These are phyloP conservation scores for Podarcis lilfordi DNA, from an alignment of 2,797 vertebrate genomes.

Conservation along the genomic window DNA sequence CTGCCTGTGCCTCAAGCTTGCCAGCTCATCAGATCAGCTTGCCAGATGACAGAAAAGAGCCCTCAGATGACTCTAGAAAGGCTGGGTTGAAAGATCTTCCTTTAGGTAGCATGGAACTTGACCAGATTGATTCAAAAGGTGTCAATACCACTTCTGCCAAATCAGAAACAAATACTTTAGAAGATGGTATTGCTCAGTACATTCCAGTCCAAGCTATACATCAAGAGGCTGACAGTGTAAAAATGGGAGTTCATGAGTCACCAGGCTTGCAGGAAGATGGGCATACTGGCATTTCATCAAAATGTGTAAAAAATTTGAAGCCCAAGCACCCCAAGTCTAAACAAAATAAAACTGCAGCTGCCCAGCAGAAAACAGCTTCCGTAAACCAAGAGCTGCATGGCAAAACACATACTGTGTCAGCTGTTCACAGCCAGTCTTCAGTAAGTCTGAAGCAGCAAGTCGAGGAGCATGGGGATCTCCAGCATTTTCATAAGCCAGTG, in stretches of 20 bases:
- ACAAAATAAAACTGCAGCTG: constrained; percentile 60
- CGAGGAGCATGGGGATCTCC: constrained; percentile 75
- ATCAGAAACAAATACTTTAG: constrained; percentile 60
- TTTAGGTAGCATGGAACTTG: constrained; percentile 57
- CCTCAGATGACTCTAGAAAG: constrained; percentile 46
- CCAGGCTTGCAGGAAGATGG: constrained; percentile 62
- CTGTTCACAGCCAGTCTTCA: constrained; percentile 67
- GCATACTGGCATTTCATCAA: constrained; percentile 55
- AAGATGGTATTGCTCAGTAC: constrained; percentile 57
- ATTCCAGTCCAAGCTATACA: constrained; percentile 55
- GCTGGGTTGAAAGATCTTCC: constrained; percentile 37
- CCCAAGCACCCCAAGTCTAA: constrained; percentile 71
- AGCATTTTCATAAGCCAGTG: constrained; percentile 72
- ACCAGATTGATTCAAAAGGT: constrained; percentile 61
- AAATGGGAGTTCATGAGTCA: constrained; percentile 55
- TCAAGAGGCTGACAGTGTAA: constrained; percentile 51
- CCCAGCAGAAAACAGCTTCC: constrained; percentile 57
- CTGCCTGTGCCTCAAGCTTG: constrained; percentile 62
- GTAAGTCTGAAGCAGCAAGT: constrained; percentile 80
- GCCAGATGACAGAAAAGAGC: constrained; percentile 57
- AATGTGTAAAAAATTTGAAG: constrained; percentile 70
- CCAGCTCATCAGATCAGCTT: constrained; percentile 59
- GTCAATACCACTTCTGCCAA: constrained; percentile 58
- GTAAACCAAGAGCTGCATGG: constrained; percentile 70
- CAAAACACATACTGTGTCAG: constrained; percentile 73